Evolutionary conservation across 2,888 invertebrate genomes (phyloP).

Genomic region (Callimorpha dominula): DNA sequence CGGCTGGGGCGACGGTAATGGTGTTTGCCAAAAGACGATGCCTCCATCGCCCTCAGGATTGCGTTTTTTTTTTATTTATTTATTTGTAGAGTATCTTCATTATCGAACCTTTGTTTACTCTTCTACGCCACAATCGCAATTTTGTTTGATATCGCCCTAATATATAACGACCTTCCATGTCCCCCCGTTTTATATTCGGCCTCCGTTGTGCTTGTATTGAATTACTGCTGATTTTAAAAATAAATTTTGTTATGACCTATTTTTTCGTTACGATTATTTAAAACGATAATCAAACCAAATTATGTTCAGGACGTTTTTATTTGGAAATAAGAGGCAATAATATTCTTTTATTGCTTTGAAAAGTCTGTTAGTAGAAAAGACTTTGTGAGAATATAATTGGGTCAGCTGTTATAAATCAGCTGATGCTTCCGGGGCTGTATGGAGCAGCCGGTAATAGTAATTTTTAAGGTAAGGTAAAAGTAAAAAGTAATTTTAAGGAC

Average conservation of each 20-base stretch:
- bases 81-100: constrained; percentile 66
- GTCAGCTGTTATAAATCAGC: constrained; percentile 13
- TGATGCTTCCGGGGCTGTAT: neutral
- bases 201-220: constrained; percentile 46
- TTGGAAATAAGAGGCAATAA: constrained; percentile 20
- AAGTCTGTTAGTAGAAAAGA: constrained; percentile 10
- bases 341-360: constrained; percentile 29
- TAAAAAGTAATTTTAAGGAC: no score
- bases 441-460: neutral
- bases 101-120: constrained; percentile 54
- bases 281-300: constrained; percentile 46
- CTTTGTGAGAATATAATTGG: constrained; percentile 15
- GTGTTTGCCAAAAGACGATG: constrained; percentile 67
- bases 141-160: constrained; percentile 52
- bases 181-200: constrained; percentile 38
- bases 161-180: constrained; percentile 39
- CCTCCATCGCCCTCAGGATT: constrained; percentile 48
- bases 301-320: constrained; percentile 28
- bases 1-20: constrained; percentile 66
- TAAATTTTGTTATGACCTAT: constrained; percentile 40
- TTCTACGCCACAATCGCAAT: constrained; percentile 43
- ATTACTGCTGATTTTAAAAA: constrained; percentile 50
- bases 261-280: constrained; percentile 40
- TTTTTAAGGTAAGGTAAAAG: no score
- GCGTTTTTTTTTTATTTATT: constrained; percentile 63